Evolutionary conservation across 2,797 vertebrate species (phyloP), one percentile per base, ranked within the genome.

Genomic region (Notoglanidium macrostoma): DNA sequence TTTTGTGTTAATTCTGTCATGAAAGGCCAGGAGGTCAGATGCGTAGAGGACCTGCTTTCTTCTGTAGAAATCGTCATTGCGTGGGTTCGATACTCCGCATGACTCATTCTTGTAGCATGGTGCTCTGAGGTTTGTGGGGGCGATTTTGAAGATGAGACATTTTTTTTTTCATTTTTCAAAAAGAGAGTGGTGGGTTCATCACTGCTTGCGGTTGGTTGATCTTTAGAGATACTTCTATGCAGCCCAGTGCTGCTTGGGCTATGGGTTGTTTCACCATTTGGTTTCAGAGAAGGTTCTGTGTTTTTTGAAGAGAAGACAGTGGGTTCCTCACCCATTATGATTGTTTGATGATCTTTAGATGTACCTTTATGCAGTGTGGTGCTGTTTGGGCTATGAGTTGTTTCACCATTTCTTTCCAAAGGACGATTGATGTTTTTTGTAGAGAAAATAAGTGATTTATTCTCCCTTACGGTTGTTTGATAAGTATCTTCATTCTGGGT

Each of bases 371-470:
- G 10, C 54, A 7, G 9, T 46, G 51, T 10, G 44, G 21, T 11
- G 84, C 19, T 54, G 21, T 4, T 11, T 78, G 63, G 85, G 88
- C 57, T 86, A 55, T 17, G 84, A 29, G 92, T 90, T 55, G 88
- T 40, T 68, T 89, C n/a, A n/a, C n/a, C n/a, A n/a, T n/a, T n/a
- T n/a, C n/a, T n/a, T n/a, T n/a, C n/a, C 85, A 91, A 72, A 63
- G 80, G 26, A 84, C 93, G 61, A 72, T 44, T 1, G 1, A 0
- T 26, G 5, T 26, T 21, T n/a, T 6, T 19, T 83, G 57, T 0
- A 15, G n/a, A 55, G 26, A 32, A 46, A 26, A 15, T 76, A 3
- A 26, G 57, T 12, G 49, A 1, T 55, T 40, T 26, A 14, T 72
- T 21, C 46, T 2, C 14, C 54, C 4, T 55, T 82, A 21, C 55